Evolutionary conservation across 2,797 vertebrate genomes (phyloP).

Genomic region (Manis crassicaudata): DNA sequence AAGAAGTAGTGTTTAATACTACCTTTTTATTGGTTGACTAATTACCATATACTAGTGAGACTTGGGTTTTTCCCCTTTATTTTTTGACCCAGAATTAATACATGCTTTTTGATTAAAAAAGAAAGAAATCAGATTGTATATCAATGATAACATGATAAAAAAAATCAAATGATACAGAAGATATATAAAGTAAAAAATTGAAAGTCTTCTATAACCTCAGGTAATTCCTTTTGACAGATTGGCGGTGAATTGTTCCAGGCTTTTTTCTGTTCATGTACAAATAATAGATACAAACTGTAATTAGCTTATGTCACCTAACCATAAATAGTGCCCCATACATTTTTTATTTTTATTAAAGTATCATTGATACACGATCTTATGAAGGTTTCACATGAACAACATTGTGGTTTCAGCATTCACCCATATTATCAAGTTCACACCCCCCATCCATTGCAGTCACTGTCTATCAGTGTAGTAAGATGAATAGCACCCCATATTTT

Average conservation of each 20-base stretch:
- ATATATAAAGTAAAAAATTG: slow-evolving; percentile 22
- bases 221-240: slow-evolving; percentile 11
- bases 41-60: background rate
- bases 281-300: background rate
- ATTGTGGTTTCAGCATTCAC: too few relatives aligned
- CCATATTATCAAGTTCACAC: too few relatives aligned
- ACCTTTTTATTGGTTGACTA: background rate
- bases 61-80: background rate
- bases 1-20: background rate
- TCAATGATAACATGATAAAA: background rate
- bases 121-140: background rate
- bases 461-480: too few relatives aligned
- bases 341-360: too few relatives aligned
- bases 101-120: background rate
- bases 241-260: background rate
- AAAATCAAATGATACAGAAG: background rate
- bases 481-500: background rate
- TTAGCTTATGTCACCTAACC: background rate
- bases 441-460: too few relatives aligned
- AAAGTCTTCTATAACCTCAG: background rate
- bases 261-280: background rate
- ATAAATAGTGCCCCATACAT: background rate
- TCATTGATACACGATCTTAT: too few relatives aligned
- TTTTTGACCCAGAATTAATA: slow-evolving; percentile 35
- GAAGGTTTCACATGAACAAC: too few relatives aligned